Base-by-base conservation (phyloP, 2,888 invertebrate genomes). In the Iselma pallidipennis region DNA sequence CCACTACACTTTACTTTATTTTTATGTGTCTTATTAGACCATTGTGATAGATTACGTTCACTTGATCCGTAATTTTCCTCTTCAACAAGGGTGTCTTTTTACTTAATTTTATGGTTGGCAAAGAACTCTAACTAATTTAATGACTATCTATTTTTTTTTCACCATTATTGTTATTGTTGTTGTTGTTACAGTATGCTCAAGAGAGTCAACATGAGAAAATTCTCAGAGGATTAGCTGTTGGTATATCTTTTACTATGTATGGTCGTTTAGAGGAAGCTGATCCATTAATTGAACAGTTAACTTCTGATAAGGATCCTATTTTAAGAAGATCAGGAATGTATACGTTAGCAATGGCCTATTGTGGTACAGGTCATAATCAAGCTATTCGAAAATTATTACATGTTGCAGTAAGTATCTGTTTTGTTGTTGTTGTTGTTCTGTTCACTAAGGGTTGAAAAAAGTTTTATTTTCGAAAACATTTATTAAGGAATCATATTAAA, bases 171-270 rank as follows among this genome's bases (percentile, higher is more conserved):
- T n/a, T n/a, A n/a, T n/a, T n/a, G n/a, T n/a, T 33, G 12, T 28
- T 66, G 62, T 55, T 64, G 26, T 68, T 74, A 25, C 81, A 89
- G 87, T 95, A 95, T 81, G 95, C 95, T 14, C 93, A 94, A 81
- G 96, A 97, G 80, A 96, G 96, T 48, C 95, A 96, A 79, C 99
- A 99, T 79, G 99, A 99, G 80, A 99, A 99, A 83, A 99, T 99
- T 76, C 85, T 98, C 59, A 89, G 99, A 48, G 99, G 99, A 29
- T 84, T 99, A 65, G 97, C 98, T 14, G 94, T 98, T 5, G 99
- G 98, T 63, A 96, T 99, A 68, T 89, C 98, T 0, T 89, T 98
- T 68, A 95, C 95, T 1, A 97, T 97, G 95, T 98, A 96, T 79
- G 98, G 98, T 9, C 89, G 96, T 19, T 85, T 98, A 66, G 98